A percentile compares a stretch with the other conserved stretches of the same genome.
phyloP scores from a whole-genome alignment of 2,113 vertebrate genomes.

The Sinocyclocheilus anshuiensis region DNA sequence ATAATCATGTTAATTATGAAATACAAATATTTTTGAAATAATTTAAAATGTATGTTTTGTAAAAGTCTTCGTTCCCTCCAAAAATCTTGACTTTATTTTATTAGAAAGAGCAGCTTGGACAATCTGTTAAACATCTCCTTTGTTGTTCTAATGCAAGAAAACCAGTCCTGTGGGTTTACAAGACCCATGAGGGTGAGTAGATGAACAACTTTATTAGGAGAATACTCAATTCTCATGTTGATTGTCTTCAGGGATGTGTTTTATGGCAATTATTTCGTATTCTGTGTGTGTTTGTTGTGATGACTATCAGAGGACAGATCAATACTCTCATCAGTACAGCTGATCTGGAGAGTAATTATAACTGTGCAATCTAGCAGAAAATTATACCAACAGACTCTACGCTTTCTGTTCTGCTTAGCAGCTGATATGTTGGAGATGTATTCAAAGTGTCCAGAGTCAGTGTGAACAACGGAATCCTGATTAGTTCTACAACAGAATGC shows the following conservation, averaged over 20 bases:
- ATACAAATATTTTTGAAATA: not conserved
- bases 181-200: not conserved
- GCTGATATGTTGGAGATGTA: not conserved
- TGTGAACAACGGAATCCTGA: not conserved
- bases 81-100: not conserved
- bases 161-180: not conserved
- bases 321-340: not conserved
- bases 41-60: not conserved
- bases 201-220: not conserved
- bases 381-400: not conserved
- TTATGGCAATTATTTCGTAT: conserved; percentile 3
- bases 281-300: conserved; percentile 2
- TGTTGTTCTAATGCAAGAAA: not conserved
- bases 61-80: not conserved
- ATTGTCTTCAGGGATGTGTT: not conserved
- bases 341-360: conserved; percentile 26
- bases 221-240: not conserved
- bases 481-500: not conserved
- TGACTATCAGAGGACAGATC: conserved; percentile 5
- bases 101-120: not conserved
- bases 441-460: not conserved
- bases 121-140: not conserved
- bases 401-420: not conserved
- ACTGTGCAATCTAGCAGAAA: conserved; percentile 23
- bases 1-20: too few species aligned